Evolutionary conservation across 2,888 invertebrate species (phyloP), one percentile per base, ranked within the genome.

Genomic region (Aspidiotus rigidus): DNA sequence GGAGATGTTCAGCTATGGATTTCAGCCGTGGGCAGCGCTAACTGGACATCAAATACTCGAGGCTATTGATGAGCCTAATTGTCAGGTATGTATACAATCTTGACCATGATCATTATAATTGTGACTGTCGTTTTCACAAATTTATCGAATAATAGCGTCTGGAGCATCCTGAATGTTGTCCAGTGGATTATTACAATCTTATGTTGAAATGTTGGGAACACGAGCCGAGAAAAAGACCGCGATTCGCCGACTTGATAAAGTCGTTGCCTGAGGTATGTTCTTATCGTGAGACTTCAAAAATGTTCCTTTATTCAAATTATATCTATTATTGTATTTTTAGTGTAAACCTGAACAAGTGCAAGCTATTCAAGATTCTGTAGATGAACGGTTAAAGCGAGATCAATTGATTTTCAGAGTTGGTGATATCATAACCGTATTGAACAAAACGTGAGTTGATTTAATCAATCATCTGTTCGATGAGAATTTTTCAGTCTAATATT

Each of bases 1-100:
- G 98, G 99, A 99, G 79, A 93, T 98, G 93, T 99, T 98, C 78
- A 93, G 94, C 0, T 98, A 97, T 77, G 98, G 98, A 1, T 93
- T 94, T 77, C 96, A 97, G 78, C 99, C 99, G 0, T 99, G 98
- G 98, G 91, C 92, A 0, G 95, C 93, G 0, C 83, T 93, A 64
- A 94, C 93, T 0, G 93, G 93, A 0, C 89, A 93, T 73, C 93
- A 96, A 79, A 98, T 98, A 73, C 79, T 98, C 7, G 94, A 94
- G 78, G 91, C 95, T 7, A 95, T 98, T 71, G 97, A 98, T 79
- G 87, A 90, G 71, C 96, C 95, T 41, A 88, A 92, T 77, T 90
- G 84, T 77, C 90, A 89, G 80, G 85, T 85, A 72, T 64, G 57
- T 67, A 63, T 62, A 53, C 57, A 15, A 59, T 42, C 56, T 1